These are phyloP conservation scores for Sycophila texana DNA, from an alignment of 2,888 invertebrate genomes.

Conservation along the genomic window DNA sequence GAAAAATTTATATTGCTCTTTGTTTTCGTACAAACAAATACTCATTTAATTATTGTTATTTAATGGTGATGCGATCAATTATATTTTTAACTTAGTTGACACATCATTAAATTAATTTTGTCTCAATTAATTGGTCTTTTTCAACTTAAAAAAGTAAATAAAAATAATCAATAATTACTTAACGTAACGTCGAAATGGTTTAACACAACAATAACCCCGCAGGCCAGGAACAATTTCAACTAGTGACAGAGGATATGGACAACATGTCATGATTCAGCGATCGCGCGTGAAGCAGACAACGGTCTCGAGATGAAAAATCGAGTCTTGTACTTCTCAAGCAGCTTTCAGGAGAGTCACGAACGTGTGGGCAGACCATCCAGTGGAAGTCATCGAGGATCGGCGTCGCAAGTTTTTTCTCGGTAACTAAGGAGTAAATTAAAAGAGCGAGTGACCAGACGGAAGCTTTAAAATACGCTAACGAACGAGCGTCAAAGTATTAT, in stretches of 20 bases:
- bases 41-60: too few species aligned
- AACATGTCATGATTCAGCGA: constrained; percentile 77
- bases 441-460: neutral
- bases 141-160: too few species aligned
- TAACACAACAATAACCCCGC: constrained; percentile 55
- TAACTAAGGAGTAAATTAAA: constrained; percentile 6
- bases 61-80: too few species aligned
- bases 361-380: neutral
- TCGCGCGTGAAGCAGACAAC: constrained; percentile 59
- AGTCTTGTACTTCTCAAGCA: constrained; percentile 50
- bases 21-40: too few species aligned
- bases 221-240: constrained; percentile 83
- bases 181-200: too few species aligned
- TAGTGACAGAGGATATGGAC: constrained; percentile 80
- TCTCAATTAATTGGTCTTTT: too few species aligned
- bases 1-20: too few species aligned
- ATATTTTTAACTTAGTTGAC: neutral
- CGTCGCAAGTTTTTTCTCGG: neutral
- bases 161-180: too few species aligned
- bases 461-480: neutral
- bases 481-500: constrained; percentile 38
- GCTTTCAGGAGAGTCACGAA: constrained; percentile 13
- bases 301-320: constrained; percentile 36
- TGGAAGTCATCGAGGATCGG: constrained; percentile 24
- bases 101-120: too few species aligned